Conservation (phyloP, 2,888 invertebrate genomes). For the Caenorhabditis becei region DNA sequence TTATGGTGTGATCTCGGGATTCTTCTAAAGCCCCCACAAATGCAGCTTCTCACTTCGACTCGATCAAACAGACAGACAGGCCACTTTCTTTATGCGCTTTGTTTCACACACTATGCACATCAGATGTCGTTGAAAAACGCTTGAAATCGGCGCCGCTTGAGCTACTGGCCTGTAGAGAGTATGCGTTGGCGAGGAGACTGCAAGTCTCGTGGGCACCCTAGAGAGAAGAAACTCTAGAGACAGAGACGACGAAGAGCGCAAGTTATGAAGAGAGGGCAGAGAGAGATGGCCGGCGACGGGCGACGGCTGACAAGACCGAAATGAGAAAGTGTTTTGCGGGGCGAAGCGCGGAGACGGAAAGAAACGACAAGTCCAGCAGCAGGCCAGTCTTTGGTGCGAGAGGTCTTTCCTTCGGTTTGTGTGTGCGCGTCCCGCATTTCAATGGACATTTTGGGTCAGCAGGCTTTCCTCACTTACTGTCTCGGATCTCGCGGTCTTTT, state of each 20-base stretch:
- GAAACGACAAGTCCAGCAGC: slow-evolving; percentile 49
- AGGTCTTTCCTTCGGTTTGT: slow-evolving; percentile 32
- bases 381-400: slow-evolving; percentile 39
- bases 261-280: slow-evolving; percentile 37
- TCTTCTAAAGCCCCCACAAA: neutral
- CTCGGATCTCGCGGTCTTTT: slow-evolving; percentile 34
- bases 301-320: slow-evolving; percentile 53
- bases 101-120: slow-evolving; percentile 43
- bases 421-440: slow-evolving; percentile 52
- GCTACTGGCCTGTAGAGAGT: slow-evolving; percentile 27
- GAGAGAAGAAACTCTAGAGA: slow-evolving; percentile 22
- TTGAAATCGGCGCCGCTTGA: slow-evolving; percentile 48
- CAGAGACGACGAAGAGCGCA: slow-evolving; percentile 36
- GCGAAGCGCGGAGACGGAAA: slow-evolving; percentile 43
- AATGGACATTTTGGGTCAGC: slow-evolving; percentile 52
- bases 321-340: slow-evolving; percentile 44
- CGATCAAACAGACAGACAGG: slow-evolving; percentile 2
- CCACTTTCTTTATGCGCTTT: slow-evolving; percentile 10
- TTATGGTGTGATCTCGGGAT: neutral
- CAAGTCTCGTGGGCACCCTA: slow-evolving; percentile 30
- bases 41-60: neutral
- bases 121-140: slow-evolving; percentile 59
- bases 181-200: slow-evolving; percentile 25
- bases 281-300: slow-evolving; percentile 10
- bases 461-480: slow-evolving; percentile 16